A percentile compares a stretch with the other conserved stretches of the same genome.
Conservation (phyloP, 2,888 invertebrate genomes). For the Empis livida region DNA sequence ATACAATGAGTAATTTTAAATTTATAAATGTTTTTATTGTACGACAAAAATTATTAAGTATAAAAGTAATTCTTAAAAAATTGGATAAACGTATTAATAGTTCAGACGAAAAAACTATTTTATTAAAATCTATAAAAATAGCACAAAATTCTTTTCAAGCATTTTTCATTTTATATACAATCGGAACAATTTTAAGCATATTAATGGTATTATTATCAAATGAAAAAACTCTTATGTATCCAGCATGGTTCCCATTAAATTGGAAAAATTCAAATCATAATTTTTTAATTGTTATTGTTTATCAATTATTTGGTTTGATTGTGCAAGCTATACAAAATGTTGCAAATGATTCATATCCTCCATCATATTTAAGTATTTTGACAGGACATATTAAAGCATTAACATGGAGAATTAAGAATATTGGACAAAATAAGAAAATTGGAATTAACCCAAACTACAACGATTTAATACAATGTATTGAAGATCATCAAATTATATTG, state of each 20-base stretch:
- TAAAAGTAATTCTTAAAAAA: conserved; percentile 16
- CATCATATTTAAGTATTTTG: conserved; percentile 24
- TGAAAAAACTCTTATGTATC: conserved; percentile 21
- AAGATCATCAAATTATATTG: conserved; percentile 22
- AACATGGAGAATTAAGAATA: conserved; percentile 20
- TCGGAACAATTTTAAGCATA: conserved; percentile 21
- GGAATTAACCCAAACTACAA: conserved; percentile 8
- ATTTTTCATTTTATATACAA: conserved; percentile 20
- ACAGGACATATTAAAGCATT: conserved; percentile 22
- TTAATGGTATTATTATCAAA: conserved; percentile 16
- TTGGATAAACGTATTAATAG: conserved; percentile 17
- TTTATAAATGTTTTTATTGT: conserved; percentile 24
- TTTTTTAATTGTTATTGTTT: conserved; percentile 16
- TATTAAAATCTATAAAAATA: conserved; percentile 15
- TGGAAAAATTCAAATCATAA: conserved; percentile 18
- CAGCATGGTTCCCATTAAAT: conserved; percentile 28
- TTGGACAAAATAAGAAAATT: conserved; percentile 14
- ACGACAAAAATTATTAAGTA: conserved; percentile 17
- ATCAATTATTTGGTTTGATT: conserved; percentile 23
- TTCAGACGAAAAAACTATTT: conserved; percentile 15
- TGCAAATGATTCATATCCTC: conserved; percentile 29
- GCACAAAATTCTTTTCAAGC: conserved; percentile 18
- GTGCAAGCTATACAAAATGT: conserved; percentile 27
- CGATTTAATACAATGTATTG: conserved; percentile 21
- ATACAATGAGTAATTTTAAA: conserved; percentile 25